phyloP scores from a whole-genome alignment of 1,140 invertebrate genomes.

The Nephotettix cincticeps region DNA sequence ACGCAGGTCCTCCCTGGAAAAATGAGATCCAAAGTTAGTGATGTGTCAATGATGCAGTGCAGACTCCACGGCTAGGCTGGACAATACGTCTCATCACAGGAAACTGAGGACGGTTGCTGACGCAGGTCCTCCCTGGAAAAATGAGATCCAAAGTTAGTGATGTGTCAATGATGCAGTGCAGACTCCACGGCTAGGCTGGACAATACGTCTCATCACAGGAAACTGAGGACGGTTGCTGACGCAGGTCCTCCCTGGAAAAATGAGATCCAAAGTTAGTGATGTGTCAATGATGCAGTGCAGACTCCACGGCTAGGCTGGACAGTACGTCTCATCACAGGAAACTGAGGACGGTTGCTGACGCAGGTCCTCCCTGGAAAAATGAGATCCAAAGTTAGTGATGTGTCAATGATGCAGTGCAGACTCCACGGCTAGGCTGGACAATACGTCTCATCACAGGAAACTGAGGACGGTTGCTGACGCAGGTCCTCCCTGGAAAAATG shows the following conservation, averaged over 20 bases:
- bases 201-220: conserved; percentile 6
- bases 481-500: background rate
- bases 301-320: conserved; percentile 26
- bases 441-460: conserved; percentile 10
- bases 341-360: background rate
- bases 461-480: background rate
- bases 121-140: too few species aligned
- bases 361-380: too few species aligned
- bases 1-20: too few species aligned
- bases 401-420: conserved; percentile 30
- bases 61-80: conserved; percentile 27
- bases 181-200: conserved; percentile 26
- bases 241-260: too few species aligned
- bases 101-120: background rate
- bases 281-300: conserved; percentile 29
- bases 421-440: conserved; percentile 24
- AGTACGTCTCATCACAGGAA: conserved; percentile 8
- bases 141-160: too few species aligned
- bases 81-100: conserved; percentile 5
- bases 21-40: too few species aligned
- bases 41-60: conserved; percentile 29
- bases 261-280: too few species aligned
- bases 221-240: background rate
- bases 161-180: conserved; percentile 28
- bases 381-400: conserved; percentile 30